phyloP scores from a whole-genome alignment of 1,140 invertebrate genomes.

The Pseudomyrmex concolor region DNA sequence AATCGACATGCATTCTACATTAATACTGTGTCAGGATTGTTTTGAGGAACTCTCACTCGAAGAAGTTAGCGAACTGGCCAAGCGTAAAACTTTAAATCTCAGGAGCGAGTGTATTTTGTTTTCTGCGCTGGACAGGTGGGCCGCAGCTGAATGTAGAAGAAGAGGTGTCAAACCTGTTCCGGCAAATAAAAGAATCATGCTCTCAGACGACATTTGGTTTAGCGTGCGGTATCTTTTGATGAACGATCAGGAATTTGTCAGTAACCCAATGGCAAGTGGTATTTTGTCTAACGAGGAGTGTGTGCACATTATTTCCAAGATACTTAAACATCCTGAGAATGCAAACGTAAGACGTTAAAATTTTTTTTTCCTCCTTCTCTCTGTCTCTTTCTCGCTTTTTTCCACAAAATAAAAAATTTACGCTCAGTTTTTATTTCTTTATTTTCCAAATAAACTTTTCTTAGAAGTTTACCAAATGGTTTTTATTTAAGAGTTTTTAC shows the following conservation, averaged over 20 bases:
- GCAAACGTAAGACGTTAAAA: conserved; percentile 7
- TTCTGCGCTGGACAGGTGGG: conserved; percentile 88
- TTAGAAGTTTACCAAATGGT: no score
- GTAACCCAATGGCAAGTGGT: conserved; percentile 82
- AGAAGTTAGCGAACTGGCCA: conserved; percentile 87
- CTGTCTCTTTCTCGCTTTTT: no score
- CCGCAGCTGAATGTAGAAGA: conserved; percentile 88
- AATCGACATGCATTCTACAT: conserved; percentile 87
- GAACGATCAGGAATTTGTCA: conserved; percentile 86
- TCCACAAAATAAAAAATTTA: no score
- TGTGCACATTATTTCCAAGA: conserved; percentile 75
- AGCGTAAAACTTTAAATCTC: conserved; percentile 87
- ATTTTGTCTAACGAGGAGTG: conserved; percentile 79
- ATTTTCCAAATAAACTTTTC: no score
- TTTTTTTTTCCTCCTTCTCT: no score
- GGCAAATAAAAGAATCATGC: conserved; percentile 87
- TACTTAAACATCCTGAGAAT: conserved; percentile 74
- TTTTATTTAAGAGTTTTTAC: no score
- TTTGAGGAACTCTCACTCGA: conserved; percentile 88
- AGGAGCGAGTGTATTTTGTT: conserved; percentile 86
- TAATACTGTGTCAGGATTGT: conserved; percentile 87
- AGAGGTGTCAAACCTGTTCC: conserved; percentile 87
- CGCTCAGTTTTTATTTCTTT: no score
- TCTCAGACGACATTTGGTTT: conserved; percentile 87
- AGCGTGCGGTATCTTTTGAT: conserved; percentile 89